phyloP scores from a whole-genome alignment of 2,113 vertebrate genomes.

The Cebidichthys violaceus region DNA sequence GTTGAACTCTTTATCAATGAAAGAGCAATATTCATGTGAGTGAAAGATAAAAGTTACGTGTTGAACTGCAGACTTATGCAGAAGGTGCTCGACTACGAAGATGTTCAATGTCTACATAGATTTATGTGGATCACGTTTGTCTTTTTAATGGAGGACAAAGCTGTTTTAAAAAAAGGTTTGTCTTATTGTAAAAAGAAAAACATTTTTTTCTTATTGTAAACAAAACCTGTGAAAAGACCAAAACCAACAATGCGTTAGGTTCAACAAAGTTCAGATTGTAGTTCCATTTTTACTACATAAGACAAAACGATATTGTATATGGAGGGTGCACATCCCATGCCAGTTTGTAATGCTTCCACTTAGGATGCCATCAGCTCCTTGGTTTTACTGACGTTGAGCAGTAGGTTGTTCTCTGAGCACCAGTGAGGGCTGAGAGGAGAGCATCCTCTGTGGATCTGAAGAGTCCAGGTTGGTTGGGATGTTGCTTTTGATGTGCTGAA shows the following conservation, averaged over 20 bases:
- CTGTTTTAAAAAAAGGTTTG: not conserved
- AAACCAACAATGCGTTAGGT: not conserved
- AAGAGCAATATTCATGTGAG: constrained; percentile 85
- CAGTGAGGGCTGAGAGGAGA: too few species aligned
- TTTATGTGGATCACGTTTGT: not conserved
- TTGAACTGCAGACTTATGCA: not conserved
- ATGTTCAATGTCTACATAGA: not conserved
- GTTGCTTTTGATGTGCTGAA: too few species aligned
- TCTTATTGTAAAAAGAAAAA: not conserved
- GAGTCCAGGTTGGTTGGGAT: not conserved
- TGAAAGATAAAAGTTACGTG: constrained; percentile 3
- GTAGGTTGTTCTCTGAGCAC: too few species aligned
- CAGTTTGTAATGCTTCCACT: too few species aligned
- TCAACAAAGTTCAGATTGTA: too few species aligned
- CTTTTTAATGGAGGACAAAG: not conserved
- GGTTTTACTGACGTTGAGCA: too few species aligned
- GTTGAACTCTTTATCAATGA: constrained; percentile 88
- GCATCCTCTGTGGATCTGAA: too few species aligned
- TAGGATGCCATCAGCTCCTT: too few species aligned
- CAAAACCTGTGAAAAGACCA: not conserved
- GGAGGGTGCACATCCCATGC: too few species aligned
- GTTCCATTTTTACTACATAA: too few species aligned
- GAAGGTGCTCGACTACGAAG: not conserved
- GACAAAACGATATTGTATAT: too few species aligned
- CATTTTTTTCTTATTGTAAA: not conserved